Base-by-base conservation (phyloP, 2,888 invertebrate genomes). In the Zele albiditarsus region DNA sequence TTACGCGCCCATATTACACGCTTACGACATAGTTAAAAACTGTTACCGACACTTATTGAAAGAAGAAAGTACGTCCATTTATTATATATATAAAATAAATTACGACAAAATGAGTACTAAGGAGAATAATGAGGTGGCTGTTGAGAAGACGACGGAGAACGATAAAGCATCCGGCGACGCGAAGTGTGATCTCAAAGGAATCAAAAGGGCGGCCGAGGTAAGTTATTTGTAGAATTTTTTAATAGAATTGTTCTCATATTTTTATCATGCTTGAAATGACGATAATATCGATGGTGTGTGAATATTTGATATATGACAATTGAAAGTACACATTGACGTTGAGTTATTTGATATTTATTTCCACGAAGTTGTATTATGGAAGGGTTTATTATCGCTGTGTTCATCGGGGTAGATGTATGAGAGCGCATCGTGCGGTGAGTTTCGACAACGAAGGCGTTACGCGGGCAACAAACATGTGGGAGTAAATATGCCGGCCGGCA, bases 141-240 rank as follows among this genome's bases (percentile, higher is more conserved):
- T 95, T 84, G 95, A 95, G 91, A 95, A 95, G 93, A 92, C 93
- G 89, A 92, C 93, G 89, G 95, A 94, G 89, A 92, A 91, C 90
- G 95, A 95, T 88, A 95, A 95, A 91, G 92, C 92, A 89, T 91
- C 92, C 82, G 89, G 88, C 78, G 95, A 95, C 89, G 92, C 94
- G 75, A 95, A 95, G 92, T 94, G 94, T 91, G 95, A 95, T 89
- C 91, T 95, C 89, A 95, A 95, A 92, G 95, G 95, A 91, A 94
- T 94, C 89, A 96, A 96, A 92, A 93, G 96, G 92, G 93, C 95
- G 91, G 95, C 95, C 87, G 95, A 95, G 93, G 95, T 95, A 91
- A 94, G 95, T 93, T 88, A 60, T 77, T 27, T 38, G 12, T 38
- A 8, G 12, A 38, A 12, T 38, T 12, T 38, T 38, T 38, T 38